A percentile compares a stretch with the other conserved stretches of the same genome.
Evolutionary conservation across 2,797 vertebrate species (phyloP).

Genomic region (Oophaga sylvatica): DNA sequence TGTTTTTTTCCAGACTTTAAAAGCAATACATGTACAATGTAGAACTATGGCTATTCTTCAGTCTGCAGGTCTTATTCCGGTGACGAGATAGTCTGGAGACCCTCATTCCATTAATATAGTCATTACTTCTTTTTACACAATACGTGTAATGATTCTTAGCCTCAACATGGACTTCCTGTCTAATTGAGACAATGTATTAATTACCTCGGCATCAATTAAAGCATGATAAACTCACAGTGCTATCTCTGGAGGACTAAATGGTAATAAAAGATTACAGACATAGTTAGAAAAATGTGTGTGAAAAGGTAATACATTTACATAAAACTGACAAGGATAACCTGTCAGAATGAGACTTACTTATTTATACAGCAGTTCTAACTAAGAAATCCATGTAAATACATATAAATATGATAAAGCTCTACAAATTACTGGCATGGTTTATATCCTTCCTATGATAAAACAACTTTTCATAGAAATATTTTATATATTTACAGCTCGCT

Average conservation of each 20-base stretch:
- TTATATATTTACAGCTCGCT: not conserved
- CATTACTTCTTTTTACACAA: conserved; percentile 57
- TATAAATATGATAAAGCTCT: not conserved
- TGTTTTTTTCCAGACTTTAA: not conserved
- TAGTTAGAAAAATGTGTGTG: conserved; percentile 46
- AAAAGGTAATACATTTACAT: conserved; percentile 3
- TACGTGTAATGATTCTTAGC: conserved; percentile 56
- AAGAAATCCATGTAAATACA: conserved; percentile 7
- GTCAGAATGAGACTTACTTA: conserved; percentile 6
- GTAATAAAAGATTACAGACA: conserved; percentile 60
- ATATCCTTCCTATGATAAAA: not conserved
- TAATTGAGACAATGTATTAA: conserved; percentile 63
- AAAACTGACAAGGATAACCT: conserved; percentile 30
- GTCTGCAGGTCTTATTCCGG: conserved; percentile 2
- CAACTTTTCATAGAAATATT: not conserved
- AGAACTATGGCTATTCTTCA: not conserved
- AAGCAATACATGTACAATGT: not conserved
- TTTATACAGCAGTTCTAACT: not conserved
- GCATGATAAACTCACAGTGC: conserved; percentile 54
- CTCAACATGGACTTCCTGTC: conserved; percentile 61
- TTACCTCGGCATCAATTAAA: conserved; percentile 60
- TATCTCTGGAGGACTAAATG: conserved; percentile 53
- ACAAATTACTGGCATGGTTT: not conserved
- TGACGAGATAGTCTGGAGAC: conserved; percentile 48
- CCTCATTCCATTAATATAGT: conserved; percentile 56